Base-by-base conservation (phyloP, 1,140 invertebrate genomes). In the Leptestheria dahalacensis region DNA sequence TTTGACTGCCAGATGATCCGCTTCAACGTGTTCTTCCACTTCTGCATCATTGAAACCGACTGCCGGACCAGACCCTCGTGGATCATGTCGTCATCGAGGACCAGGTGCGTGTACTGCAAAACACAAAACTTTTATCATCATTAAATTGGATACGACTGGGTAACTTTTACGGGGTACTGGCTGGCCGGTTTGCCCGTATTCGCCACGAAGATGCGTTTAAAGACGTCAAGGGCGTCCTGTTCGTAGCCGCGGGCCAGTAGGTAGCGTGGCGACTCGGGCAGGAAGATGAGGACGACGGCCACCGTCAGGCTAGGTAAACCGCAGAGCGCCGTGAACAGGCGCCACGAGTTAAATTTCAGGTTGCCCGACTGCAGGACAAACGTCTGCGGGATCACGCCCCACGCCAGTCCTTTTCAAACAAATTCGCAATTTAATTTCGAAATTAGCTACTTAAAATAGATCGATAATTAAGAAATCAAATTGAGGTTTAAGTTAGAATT, bases 321-420 rank as follows among this genome's bases (percentile, higher is more conserved):
- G 55, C 79, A 92, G 48, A 91, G 79, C 64, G 82, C 72, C 0
- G 90, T 70, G 69, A 84, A 89, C 9, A 90, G 72, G 62, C 87
- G 79, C 87, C 87, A 91, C 33, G 88, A 91, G 71, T 92, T 90
- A 72, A 86, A 90, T 12, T 79, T 78, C 71, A 91, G 88, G 4
- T 76, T 68, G 62, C 33, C 68, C 29, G 61, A 65, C 25, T 65
- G 61, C 18, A 71, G 63, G 1, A 64, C 66, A 24, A 75, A 78
- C 2, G 79, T 72, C 28, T 74, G 73, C 0, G 89, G 88, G 66
- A 94, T 91, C 63, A 92, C 71, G 77, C 62, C 71, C 76, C 64
- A 84, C 72, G 69, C 86, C 80, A 91, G 80, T 57, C 87, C 78
- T 78, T 75, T 63, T n/a, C n/a, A 70, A 69, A 57, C 41, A 47